Percentiles rank a stretch among this genome's conserved stretches.
phyloP scores from a whole-genome alignment of 2,888 invertebrate genomes.

The Mesoligia furuncula region DNA sequence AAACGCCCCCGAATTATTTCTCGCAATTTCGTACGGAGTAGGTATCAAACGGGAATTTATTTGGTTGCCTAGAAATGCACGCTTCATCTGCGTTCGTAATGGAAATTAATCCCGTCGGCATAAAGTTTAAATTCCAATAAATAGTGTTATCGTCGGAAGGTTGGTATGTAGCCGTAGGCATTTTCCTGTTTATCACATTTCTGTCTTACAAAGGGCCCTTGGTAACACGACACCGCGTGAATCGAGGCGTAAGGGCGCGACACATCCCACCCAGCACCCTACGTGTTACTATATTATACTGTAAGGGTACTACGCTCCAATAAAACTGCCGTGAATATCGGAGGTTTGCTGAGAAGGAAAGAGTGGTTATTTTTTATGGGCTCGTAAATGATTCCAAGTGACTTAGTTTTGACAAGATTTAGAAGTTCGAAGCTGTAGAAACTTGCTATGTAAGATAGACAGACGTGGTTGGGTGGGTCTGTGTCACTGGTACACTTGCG shows the following conservation, averaged over 20 bases:
- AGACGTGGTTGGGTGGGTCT: slow-evolving; percentile 1
- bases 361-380: slow-evolving; percentile 70
- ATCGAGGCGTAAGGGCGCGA: slow-evolving; percentile 75
- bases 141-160: slow-evolving; percentile 29
- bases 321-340: slow-evolving; percentile 64
- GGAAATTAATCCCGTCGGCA: slow-evolving; percentile 54
- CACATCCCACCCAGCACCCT: slow-evolving; percentile 68
- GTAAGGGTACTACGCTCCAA: slow-evolving; percentile 60
- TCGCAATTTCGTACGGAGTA: slow-evolving; percentile 44
- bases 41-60: slow-evolving; percentile 56
- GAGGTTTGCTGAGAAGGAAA: slow-evolving; percentile 68
- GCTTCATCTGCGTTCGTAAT: slow-evolving; percentile 57
- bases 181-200: slow-evolving; percentile 81
- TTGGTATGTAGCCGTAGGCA: slow-evolving; percentile 62
- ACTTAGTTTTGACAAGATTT: slow-evolving; percentile 63
- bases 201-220: slow-evolving; percentile 68
- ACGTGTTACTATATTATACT: slow-evolving; percentile 63
- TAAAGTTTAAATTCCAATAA: slow-evolving; percentile 54
- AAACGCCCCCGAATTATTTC: slow-evolving; percentile 46
- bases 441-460: slow-evolving; percentile 13
- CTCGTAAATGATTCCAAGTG: slow-evolving; percentile 68
- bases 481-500: slow-evolving; percentile 23
- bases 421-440: slow-evolving; percentile 38
- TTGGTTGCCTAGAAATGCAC: slow-evolving; percentile 64
- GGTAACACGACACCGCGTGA: slow-evolving; percentile 76